Evolutionary conservation across 1,140 invertebrate genomes (phyloP).

Genomic region (Cotesia glomerata): DNA sequence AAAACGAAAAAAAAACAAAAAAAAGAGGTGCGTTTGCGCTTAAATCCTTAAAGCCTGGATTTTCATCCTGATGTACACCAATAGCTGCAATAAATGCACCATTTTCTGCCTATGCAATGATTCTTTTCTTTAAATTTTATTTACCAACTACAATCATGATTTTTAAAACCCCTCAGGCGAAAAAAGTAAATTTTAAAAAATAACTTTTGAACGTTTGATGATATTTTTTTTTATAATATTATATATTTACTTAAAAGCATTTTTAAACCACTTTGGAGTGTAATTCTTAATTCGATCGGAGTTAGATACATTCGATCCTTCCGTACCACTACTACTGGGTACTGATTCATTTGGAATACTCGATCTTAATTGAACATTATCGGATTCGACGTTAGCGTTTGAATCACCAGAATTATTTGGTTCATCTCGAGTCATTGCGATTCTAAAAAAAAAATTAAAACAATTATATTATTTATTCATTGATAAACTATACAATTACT

Average conservation of each 20-base stretch:
- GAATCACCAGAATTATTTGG: constrained; percentile 24
- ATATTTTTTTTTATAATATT: no score
- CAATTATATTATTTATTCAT: constrained; percentile 1
- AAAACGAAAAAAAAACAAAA: no score
- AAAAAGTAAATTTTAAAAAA: no score
- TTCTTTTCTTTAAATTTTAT: no score
- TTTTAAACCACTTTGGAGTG: constrained; percentile 62
- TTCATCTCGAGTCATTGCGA: constrained; percentile 27
- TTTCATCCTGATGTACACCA: background rate
- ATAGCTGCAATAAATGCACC: constrained; percentile 20
- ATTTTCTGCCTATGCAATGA: background rate
- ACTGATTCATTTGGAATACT: background rate
- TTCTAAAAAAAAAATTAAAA: constrained; percentile 30
- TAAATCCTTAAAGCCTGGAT: no score
- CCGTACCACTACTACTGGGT: constrained; percentile 33
- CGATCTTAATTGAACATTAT: constrained; percentile 23
- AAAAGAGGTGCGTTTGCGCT: background rate
- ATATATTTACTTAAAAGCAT: constrained; percentile 38
- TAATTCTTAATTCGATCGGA: constrained; percentile 33
- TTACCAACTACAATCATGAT: no score
- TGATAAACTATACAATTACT: constrained; percentile 10
- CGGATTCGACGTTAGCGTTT: constrained; percentile 29
- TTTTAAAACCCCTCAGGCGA: no score
- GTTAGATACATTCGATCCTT: background rate
- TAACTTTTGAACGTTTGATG: no score